A percentile compares a stretch with the other conserved stretches of the same genome.
These are phyloP conservation scores for Meloidogyne floridensis DNA, from an alignment of 1,140 invertebrate species.

Conservation along the genomic window DNA sequence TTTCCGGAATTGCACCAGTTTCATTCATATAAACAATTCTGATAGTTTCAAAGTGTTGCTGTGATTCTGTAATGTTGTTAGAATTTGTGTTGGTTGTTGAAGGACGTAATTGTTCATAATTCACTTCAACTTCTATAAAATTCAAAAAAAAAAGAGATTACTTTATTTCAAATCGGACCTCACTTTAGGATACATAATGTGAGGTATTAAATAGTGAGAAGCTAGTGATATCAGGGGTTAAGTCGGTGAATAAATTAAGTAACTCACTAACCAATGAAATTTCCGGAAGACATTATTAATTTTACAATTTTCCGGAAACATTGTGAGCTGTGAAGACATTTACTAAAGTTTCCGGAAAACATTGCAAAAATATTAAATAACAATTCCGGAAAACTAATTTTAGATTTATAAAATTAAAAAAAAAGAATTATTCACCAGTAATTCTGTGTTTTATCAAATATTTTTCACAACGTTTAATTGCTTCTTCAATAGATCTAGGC, in stretches of 20 bases:
- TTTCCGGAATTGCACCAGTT: slow-evolving; percentile 63
- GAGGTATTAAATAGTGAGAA: no score
- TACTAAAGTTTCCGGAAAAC: no score
- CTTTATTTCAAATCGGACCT: no score
- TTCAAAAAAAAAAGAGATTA: neutral
- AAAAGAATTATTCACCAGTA: slow-evolving; percentile 21
- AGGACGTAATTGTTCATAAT: slow-evolving; percentile 38
- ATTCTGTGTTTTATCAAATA: slow-evolving; percentile 60
- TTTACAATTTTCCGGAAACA: no score
- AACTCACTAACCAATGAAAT: no score
- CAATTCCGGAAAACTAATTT: no score
- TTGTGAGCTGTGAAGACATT: no score
- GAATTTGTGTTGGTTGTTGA: slow-evolving; percentile 16
- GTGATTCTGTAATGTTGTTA: neutral
- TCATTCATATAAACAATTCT: slow-evolving; percentile 62
- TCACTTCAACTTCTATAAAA: slow-evolving; percentile 55
- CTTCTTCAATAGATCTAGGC: slow-evolving; percentile 35
- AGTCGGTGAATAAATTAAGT: no score
- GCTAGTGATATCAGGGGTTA: no score
- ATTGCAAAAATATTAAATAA: no score
- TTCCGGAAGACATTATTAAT: no score
- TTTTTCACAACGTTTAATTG: slow-evolving; percentile 49
- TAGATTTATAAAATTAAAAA: neutral
- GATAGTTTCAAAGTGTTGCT: slow-evolving; percentile 32
- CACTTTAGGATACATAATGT: no score